Evolutionary conservation across 2,113 vertebrate genomes (phyloP), one percentile per base, ranked within the genome.

Genomic region (Phyllostomus hastatus): DNA sequence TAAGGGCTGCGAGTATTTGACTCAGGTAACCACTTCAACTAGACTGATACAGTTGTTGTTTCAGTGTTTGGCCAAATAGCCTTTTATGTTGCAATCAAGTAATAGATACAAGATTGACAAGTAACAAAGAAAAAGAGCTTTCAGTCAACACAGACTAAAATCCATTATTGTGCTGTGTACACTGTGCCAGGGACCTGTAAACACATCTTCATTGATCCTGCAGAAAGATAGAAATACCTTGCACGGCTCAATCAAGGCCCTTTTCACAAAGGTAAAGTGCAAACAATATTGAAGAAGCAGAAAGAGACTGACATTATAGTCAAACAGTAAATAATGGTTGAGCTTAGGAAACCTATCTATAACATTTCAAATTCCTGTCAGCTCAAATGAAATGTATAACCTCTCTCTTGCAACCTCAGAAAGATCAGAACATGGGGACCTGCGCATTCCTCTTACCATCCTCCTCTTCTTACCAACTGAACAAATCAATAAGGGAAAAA

Each of bases 161-260:
- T 99, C 99, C 99, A 99, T 99, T 99, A 99, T 99, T 99, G 99
- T 98, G 97, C 98, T 98, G 98, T 99, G 99, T 99, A 98, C 99
- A 99, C 98, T 99, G 98, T 98, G 98, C 98, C 97, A 79, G 97
- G 91, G 97, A 99, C 99, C 99, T 99, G 99, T 99, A 99, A 99
- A 99, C 99, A 99, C 99, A 99, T 99, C 99, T 99, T 99, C 99
- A 99, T 99, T 99, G 99, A 99, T 99, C 99, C 98, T 98, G 98
- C 98, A 98, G 98, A 98, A 97, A 99, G 99, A 99, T 98, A 99
- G 99, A 99, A 99, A 99, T 99, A 99, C 98, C 98, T 98, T 97
- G 97, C 98, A 98, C 98, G 98, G 98, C 98, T 99, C 99, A 99
- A 99, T 99, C 99, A 99, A 99, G 99, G 98, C 98, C 98, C 98